phyloP scores from a whole-genome alignment of 2,113 vertebrate genomes.

The Cephalopholis sonnerati region DNA sequence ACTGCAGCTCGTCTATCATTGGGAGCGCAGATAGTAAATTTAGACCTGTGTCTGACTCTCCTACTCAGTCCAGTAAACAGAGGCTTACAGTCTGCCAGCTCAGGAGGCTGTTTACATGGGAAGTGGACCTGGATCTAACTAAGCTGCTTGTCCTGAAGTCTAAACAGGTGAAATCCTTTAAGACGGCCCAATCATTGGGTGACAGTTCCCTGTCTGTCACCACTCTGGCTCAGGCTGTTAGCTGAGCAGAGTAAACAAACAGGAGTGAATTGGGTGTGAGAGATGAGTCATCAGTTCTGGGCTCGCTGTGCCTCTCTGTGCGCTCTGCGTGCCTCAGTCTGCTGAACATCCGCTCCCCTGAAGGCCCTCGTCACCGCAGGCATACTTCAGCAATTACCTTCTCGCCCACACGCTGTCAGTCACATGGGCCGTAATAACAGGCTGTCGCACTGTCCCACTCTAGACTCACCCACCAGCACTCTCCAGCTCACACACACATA shows the following conservation, averaged over 20 bases:
- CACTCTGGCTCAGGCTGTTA: slow-evolving; percentile 35
- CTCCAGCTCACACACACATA: slow-evolving; percentile 14
- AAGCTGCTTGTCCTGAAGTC: slow-evolving; percentile 71
- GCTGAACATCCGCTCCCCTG: slow-evolving; percentile 77
- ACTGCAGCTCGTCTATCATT: background rate
- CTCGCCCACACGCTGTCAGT: slow-evolving; percentile 78
- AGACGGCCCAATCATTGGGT: slow-evolving; percentile 52
- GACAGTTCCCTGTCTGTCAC: slow-evolving; percentile 63
- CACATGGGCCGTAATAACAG: slow-evolving; percentile 79
- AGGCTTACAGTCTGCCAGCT: slow-evolving; percentile 47
- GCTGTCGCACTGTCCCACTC: slow-evolving; percentile 59
- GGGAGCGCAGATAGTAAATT: slow-evolving; percentile 9
- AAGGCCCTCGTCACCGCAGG: slow-evolving; percentile 75
- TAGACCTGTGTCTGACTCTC: slow-evolving; percentile 33
- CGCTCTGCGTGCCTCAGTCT: slow-evolving; percentile 68
- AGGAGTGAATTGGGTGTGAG: slow-evolving; percentile 65
- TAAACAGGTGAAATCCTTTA: slow-evolving; percentile 77
- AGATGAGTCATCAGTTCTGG: slow-evolving; percentile 83
- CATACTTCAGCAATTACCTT: slow-evolving; percentile 80
- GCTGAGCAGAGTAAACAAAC: slow-evolving; percentile 69
- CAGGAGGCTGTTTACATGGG: slow-evolving; percentile 65
- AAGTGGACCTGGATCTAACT: slow-evolving; percentile 59
- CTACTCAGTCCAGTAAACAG: slow-evolving; percentile 46
- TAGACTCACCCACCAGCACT: slow-evolving; percentile 22
- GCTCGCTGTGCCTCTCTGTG: slow-evolving; percentile 29